Percentiles rank a stretch among this genome's conserved stretches.
Evolutionary conservation across 1,140 invertebrate genomes (phyloP).

Genomic region (Spodoptera litura): DNA sequence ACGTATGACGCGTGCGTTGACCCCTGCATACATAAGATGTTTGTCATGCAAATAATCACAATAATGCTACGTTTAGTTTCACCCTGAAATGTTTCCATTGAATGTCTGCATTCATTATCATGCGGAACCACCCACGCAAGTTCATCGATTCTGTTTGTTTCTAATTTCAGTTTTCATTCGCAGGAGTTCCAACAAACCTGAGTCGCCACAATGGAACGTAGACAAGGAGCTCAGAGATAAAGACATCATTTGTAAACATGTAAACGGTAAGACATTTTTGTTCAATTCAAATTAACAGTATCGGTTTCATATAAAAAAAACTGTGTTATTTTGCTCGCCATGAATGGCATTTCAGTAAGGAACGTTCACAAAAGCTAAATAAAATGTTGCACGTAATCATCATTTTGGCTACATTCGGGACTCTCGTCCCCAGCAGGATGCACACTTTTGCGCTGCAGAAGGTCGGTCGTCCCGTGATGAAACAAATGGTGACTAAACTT

Average conservation of each 20-base stretch:
- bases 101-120: conserved; percentile 5
- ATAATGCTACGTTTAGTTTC: conserved; percentile 51
- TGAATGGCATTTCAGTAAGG: background rate
- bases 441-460: conserved; percentile 67
- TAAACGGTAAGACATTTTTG: conserved; percentile 73
- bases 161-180: conserved; percentile 61
- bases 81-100: conserved; percentile 22
- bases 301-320: background rate
- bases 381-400: background rate
- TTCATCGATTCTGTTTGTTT: conserved; percentile 50
- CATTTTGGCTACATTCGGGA: background rate
- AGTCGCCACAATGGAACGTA: conserved; percentile 76
- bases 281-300: background rate
- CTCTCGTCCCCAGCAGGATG: conserved; percentile 2
- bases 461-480: conserved; percentile 69
- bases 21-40: conserved; percentile 71
- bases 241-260: conserved; percentile 74
- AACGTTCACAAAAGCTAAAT: background rate
- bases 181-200: conserved; percentile 78
- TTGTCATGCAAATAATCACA: conserved; percentile 69
- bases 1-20: conserved; percentile 70
- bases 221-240: conserved; percentile 77
- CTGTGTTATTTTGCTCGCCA: conserved; percentile 3
- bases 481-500: conserved; percentile 79
- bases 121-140: conserved; percentile 9